phyloP scores from a whole-genome alignment of 1,140 invertebrate genomes.

The Carcinoscorpius rotundicauda region DNA sequence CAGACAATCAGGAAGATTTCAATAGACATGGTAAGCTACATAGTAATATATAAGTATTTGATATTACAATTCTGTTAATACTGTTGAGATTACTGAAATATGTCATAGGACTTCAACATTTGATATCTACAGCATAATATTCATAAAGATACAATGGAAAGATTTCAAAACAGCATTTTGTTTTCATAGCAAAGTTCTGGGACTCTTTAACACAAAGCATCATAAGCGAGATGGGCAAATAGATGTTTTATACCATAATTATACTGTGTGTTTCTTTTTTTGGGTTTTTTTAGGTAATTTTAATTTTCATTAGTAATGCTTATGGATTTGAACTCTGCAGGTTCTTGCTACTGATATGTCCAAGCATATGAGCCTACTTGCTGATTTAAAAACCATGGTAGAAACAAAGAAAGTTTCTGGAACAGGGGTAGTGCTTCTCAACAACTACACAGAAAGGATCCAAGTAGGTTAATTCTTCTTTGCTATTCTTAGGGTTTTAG shows the following conservation, averaged over 20 bases:
- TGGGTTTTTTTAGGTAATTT: background rate
- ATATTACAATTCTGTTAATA: too few relatives aligned
- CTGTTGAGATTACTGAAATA: too few relatives aligned
- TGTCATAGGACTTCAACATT: too few relatives aligned
- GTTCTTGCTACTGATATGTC: slow-evolving; percentile 96
- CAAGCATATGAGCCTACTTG: slow-evolving; percentile 96
- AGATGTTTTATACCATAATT: too few relatives aligned
- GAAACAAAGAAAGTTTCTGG: slow-evolving; percentile 97
- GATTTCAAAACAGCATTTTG: too few relatives aligned
- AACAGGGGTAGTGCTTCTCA: slow-evolving; percentile 88
- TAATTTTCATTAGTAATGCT: background rate
- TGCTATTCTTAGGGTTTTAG: too few relatives aligned
- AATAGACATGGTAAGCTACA: slow-evolving; percentile 75
- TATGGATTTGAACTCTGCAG: slow-evolving; percentile 1
- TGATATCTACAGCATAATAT: too few relatives aligned
- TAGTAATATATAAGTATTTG: background rate
- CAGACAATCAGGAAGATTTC: slow-evolving; percentile 96
- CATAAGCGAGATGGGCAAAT: too few relatives aligned
- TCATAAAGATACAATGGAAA: too few relatives aligned
- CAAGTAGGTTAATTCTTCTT: slow-evolving; percentile 33
- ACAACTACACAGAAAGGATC: slow-evolving; percentile 97
- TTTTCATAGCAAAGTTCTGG: too few relatives aligned
- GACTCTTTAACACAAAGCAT: too few relatives aligned
- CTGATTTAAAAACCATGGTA: slow-evolving; percentile 98
- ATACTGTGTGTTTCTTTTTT: too few relatives aligned